Evolutionary conservation across 92 coral and sea anemone species (phyloP).

Genomic region (Metridium senile): DNA sequence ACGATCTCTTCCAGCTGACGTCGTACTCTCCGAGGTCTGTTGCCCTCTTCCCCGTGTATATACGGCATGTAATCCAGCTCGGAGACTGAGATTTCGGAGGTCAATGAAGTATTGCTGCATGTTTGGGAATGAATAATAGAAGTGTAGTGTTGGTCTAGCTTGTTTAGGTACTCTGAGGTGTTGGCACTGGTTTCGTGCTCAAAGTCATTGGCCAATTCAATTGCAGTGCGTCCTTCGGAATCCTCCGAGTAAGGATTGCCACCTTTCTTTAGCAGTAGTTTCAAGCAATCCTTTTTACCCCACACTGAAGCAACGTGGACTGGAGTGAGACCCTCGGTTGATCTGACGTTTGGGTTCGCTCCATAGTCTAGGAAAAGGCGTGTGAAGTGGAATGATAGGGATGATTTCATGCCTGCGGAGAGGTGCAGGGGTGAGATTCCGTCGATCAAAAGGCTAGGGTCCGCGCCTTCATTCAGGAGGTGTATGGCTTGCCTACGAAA

Average conservation of each 20-base stretch:
- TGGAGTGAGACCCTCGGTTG: slow-evolving; percentile 92
- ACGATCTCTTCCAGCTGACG: slow-evolving; percentile 10
- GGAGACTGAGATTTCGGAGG: slow-evolving; percentile 19
- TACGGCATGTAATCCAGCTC: slow-evolving; percentile 36
- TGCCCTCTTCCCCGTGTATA: slow-evolving; percentile 16
- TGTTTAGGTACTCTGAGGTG: slow-evolving; percentile 64
- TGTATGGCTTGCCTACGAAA: slow-evolving; percentile 51
- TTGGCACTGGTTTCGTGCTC: slow-evolving; percentile 66
- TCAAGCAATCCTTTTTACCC: slow-evolving; percentile 84
- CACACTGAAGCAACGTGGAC: slow-evolving; percentile 96
- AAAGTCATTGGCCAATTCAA: slow-evolving; percentile 59
- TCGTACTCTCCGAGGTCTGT: slow-evolving; percentile 13
- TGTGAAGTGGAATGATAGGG: slow-evolving; percentile 76
- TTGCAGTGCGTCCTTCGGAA: slow-evolving; percentile 62
- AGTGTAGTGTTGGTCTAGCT: slow-evolving; percentile 65
- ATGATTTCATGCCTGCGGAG: slow-evolving; percentile 79
- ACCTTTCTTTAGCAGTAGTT: slow-evolving; percentile 58
- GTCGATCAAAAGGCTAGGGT: slow-evolving; percentile 73
- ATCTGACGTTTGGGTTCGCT: slow-evolving; percentile 79
- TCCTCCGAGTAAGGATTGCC: slow-evolving; percentile 74
- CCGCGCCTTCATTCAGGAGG: slow-evolving; percentile 73
- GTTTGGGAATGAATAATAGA: slow-evolving; percentile 46
- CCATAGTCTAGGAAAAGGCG: slow-evolving; percentile 79
- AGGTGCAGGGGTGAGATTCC: slow-evolving; percentile 82
- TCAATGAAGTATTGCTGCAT: slow-evolving; percentile 32